Percentiles rank a stretch among this genome's conserved stretches.
These are phyloP conservation scores for Hucho hucho DNA, from an alignment of 2,113 vertebrate species.

Conservation along the genomic window DNA sequence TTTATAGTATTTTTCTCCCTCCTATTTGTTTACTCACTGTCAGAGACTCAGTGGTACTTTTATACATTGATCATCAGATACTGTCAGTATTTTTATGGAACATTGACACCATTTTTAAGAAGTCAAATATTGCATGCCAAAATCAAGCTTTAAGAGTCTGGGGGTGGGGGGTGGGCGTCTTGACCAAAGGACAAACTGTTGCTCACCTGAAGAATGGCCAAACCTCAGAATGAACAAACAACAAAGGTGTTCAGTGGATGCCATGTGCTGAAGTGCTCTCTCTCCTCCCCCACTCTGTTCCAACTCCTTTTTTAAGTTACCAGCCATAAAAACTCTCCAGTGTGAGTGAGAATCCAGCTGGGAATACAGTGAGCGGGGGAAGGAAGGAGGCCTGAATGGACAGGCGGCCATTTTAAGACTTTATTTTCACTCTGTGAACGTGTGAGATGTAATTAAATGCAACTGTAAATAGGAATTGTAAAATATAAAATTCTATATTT, in stretches of 20 bases:
- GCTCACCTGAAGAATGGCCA: conserved; percentile 43
- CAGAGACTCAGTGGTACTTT: conserved; percentile 14
- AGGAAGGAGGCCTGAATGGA: conserved; percentile 26
- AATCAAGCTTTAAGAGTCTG: conserved; percentile 16
- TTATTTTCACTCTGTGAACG: conserved; percentile 52
- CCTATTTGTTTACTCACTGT: conserved; percentile 30
- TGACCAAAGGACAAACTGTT: conserved; percentile 40
- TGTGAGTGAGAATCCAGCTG: conserved; percentile 68
- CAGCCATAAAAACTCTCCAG: conserved; percentile 60
- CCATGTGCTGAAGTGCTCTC: conserved; percentile 55
- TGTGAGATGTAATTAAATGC: conserved; percentile 63
- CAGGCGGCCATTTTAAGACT: conserved; percentile 41
- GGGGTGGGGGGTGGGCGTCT: neutral
- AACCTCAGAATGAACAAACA: conserved; percentile 56
- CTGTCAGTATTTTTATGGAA: neutral
- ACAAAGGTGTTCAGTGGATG: conserved; percentile 49
- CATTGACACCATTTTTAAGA: neutral
- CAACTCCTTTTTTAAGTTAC: conserved; percentile 38
- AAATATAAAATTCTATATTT: conserved; percentile 85
- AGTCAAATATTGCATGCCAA: conserved; percentile 41
- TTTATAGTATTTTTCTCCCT: conserved; percentile 14
- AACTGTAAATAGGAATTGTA: conserved; percentile 92
- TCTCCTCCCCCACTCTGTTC: conserved; percentile 36
- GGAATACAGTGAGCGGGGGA: conserved; percentile 46
- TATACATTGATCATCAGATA: neutral